A percentile compares a stretch with the other conserved stretches of the same genome.
Conservation (phyloP, 2,113 vertebrate species). For the Charina bottae region DNA sequence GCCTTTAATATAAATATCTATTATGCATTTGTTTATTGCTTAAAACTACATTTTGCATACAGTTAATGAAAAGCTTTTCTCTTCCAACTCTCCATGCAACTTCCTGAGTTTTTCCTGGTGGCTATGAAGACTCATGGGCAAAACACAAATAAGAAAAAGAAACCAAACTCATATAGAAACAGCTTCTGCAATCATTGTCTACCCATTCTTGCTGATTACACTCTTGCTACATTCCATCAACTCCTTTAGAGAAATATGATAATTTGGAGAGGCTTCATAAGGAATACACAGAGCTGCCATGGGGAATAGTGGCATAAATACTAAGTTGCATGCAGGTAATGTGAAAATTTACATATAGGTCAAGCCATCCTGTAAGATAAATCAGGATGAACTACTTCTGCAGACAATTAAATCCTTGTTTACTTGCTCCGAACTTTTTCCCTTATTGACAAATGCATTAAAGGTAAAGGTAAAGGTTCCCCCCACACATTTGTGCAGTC, state of each 20-base stretch:
- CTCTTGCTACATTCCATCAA: background rate
- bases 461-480: no score
- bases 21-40: background rate
- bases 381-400: no score
- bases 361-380: no score
- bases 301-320: background rate
- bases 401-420: no score
- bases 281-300: background rate
- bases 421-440: no score
- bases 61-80: background rate
- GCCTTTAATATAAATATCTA: background rate
- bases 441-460: no score
- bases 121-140: background rate
- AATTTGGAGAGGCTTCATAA: background rate
- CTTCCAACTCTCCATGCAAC: background rate
- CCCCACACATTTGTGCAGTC: no score
- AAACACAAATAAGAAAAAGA: background rate
- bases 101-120: background rate
- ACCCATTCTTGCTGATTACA: background rate
- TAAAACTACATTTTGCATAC: no score
- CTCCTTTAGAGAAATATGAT: background rate
- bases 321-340: background rate
- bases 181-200: background rate
- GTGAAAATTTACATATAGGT: no score
- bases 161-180: background rate